Evolutionary conservation across 2,797 vertebrate genomes (phyloP), one percentile per base, ranked within the genome.

Genomic region (Sebastes cheni): DNA sequence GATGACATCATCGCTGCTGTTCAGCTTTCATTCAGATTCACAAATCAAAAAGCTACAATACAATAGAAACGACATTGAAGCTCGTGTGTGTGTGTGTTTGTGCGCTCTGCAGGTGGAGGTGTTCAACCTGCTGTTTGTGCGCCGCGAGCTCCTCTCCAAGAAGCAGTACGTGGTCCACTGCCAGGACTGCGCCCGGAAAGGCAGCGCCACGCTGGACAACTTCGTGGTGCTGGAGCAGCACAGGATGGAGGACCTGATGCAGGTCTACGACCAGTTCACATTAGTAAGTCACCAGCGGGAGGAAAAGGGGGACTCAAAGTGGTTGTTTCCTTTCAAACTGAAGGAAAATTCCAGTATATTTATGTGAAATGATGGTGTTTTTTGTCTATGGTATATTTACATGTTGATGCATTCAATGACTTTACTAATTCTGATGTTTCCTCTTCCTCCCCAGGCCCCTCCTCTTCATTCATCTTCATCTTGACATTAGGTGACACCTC

Each of bases 231-330:
- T 99, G 95, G 98, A 99, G 94, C 97, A 99, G 96, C 97, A 99
- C 95, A 96, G 97, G 96, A 97, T 98, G 95, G 98, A 99, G 89
- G 97, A 99, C 93, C 96, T 99, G 92, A 98, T 98, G 97, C 97
- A 98, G 95, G 96, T 98, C 95, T 99, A 99, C 92, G 98, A 99
- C 96, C 97, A 98, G 94, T 99, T 99, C 97, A 98, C 98, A 96
- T 97, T 99, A 97, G 98, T 99, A 97, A 99, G 93, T 92, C 67
- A 0, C 1, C 61, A 10, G 13, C 30, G 2, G 29, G 25, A 25
- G 58, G 27, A 22, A 18, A 18, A 13, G 6, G 5, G n/a, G 8
- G 8, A 18, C 34, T 46, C 8, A 0, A 23, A 29, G 22, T 27
- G 1, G 1, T 36, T 2, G 46, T 9, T 22, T 14, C 54, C 52